Evolutionary conservation across 2,888 invertebrate genomes (phyloP).

Genomic region (Drosophila antonietae): DNA sequence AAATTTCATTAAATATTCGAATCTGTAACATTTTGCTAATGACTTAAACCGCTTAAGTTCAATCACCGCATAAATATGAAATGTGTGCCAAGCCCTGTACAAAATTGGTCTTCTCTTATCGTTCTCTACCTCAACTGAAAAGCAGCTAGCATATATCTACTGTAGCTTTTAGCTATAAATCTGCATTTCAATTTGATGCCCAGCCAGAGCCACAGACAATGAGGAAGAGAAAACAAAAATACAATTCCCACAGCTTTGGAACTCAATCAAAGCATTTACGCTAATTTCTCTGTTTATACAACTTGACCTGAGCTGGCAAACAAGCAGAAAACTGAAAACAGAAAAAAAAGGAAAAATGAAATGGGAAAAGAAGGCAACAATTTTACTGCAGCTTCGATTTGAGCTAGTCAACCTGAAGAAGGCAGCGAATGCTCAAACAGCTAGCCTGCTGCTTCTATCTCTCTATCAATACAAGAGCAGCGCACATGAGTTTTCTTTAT

Average conservation of each 20-base stretch:
- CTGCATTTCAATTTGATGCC: conserved; percentile 30
- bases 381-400: conserved; percentile 28
- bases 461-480: conserved; percentile 44
- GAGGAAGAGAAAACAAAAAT: background rate
- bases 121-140: background rate
- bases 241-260: conserved; percentile 40
- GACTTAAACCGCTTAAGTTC: background rate
- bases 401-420: conserved; percentile 7
- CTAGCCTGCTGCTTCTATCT: background rate
- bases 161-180: conserved; percentile 15
- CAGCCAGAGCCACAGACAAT: conserved; percentile 4
- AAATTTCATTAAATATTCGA: background rate
- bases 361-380: conserved; percentile 19
- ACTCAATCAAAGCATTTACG: conserved; percentile 69
- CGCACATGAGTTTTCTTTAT: conserved; percentile 7
- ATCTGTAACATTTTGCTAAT: background rate
- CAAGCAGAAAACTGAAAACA: conserved; percentile 9
- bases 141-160: background rate
- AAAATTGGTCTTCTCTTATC: background rate
- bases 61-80: conserved; percentile 2
- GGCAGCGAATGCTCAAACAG: conserved; percentile 8
- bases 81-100: background rate
- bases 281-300: conserved; percentile 60
- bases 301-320: conserved; percentile 32
- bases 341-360: background rate